Evolutionary conservation across 2,888 invertebrate genomes (phyloP), one percentile per base, ranked within the genome.

Genomic region (Chymomyza procnemis): DNA sequence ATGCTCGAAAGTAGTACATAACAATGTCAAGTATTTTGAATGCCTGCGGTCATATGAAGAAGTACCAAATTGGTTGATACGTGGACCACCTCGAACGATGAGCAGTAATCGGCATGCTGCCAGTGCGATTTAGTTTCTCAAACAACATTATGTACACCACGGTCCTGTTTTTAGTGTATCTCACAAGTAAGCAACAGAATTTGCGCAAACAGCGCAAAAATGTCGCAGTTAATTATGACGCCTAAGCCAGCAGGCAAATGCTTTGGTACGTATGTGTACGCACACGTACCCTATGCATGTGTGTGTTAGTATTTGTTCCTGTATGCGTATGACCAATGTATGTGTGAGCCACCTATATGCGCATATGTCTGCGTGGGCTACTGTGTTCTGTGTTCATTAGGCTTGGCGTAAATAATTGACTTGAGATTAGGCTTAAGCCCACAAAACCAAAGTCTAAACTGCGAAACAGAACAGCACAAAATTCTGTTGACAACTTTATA

Each of bases 171-270:
- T 47, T 47, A 54, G 30, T 41, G 34, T 41, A 41, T 41, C 30
- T 30, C 12, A 9, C 3, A 41, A 41, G 12, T 0, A 41, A 41
- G 12, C 12, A 26, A 61, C 52, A 30, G 46, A 71, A 72, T 66
- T 14, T 68, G 69, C 59, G 64, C 61, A 59, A 30, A 58, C 64
- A 61, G 46, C 64, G 54, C 66, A 72, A 78, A 77, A 74, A 48
- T 79, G 73, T 83, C 86, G 71, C 74, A 86, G 81, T 84, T 86
- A 84, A 86, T 84, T 86, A 81, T 78, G 73, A 65, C 66, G 73
- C 70, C 65, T 74, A 78, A 80, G 76, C 80, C 68, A 62, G 71
- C 62, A 54, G 62, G 55, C 54, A 77, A 77, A 69, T 75, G 60
- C 57, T 73, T 63, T 54, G 9, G 19, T 50, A 50, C 50, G 19